phyloP scores from a whole-genome alignment of 2,797 vertebrate species.

The Danio albolineatus region DNA sequence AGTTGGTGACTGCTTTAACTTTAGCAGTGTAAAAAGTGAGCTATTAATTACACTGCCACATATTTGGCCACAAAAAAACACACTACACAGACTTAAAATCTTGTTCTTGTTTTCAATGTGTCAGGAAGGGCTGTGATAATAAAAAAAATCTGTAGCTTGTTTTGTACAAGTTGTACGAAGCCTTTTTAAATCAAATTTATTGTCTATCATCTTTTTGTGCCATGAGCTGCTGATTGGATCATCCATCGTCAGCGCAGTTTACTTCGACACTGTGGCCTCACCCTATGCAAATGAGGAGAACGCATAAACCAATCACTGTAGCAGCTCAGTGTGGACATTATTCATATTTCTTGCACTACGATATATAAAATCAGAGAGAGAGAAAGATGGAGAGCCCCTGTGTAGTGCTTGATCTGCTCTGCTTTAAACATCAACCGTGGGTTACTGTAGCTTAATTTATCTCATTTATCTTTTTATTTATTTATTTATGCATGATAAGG shows the following conservation, averaged over 20 bases:
- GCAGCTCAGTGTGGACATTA: slow-evolving; percentile 30
- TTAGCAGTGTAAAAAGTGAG: background rate
- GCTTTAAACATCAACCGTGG: slow-evolving; percentile 13
- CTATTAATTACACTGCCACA: slow-evolving; percentile 13
- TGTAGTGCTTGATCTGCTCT: background rate
- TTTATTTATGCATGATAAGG: slow-evolving; percentile 4
- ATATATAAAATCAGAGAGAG: background rate
- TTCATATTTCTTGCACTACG: slow-evolving; percentile 27
- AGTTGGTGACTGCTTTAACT: background rate
- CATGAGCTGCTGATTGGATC: slow-evolving; percentile 42
- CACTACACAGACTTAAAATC: background rate
- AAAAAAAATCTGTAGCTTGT: slow-evolving; percentile 18
- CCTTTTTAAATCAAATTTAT: slow-evolving; percentile 47
- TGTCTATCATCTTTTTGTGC: slow-evolving; percentile 42
- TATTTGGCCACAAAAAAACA: background rate
- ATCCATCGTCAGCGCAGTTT: slow-evolving; percentile 40
- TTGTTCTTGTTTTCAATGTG: background rate
- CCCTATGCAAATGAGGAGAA: slow-evolving; percentile 38
- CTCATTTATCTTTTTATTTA: slow-evolving; percentile 10
- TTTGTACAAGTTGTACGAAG: slow-evolving; percentile 31
- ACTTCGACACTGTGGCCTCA: slow-evolving; percentile 37
- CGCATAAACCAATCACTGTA: slow-evolving; percentile 35
- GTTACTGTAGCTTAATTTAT: slow-evolving; percentile 15
- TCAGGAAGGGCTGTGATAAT: slow-evolving; percentile 17
- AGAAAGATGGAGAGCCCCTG: slow-evolving; percentile 42